Evolutionary conservation across 2,888 invertebrate species (phyloP).

Genomic region (Eulithis testata): DNA sequence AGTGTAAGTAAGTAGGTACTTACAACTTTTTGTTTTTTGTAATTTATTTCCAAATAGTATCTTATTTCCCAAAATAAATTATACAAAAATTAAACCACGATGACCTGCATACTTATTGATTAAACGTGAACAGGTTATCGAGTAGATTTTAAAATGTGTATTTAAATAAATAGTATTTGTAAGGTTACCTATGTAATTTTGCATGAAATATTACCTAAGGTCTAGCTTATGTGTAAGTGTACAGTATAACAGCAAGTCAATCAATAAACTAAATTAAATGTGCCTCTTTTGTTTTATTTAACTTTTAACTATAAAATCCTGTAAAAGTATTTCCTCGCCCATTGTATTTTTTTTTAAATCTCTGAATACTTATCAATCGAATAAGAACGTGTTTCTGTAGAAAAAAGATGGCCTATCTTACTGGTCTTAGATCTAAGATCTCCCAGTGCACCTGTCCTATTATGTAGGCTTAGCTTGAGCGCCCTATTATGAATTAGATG

Average conservation of each 20-base stretch:
- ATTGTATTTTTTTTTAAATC: no score
- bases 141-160: constrained; percentile 28
- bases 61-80: not conserved
- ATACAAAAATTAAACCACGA: constrained; percentile 1
- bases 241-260: constrained; percentile 39
- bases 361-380: no score
- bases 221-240: constrained; percentile 44
- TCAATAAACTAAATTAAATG: constrained; percentile 38
- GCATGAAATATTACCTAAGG: constrained; percentile 30
- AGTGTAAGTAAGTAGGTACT: no score
- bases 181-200: constrained; percentile 37
- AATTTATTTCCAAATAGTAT: not conserved
- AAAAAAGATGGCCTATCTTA: no score
- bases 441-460: no score
- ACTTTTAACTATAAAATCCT: no score
- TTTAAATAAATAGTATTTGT: constrained; percentile 17
- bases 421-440: no score
- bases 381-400: no score
- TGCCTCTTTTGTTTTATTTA: constrained; percentile 28
- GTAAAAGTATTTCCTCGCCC: no score
- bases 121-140: constrained; percentile 22
- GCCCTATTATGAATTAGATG: no score
- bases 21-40: not conserved
- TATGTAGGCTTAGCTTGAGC: not conserved
- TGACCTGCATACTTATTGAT: constrained; percentile 15